Evolutionary conservation across 1,140 invertebrate genomes (phyloP), one percentile per base, ranked within the genome.

Genomic region (Scaptomyza graminum): DNA sequence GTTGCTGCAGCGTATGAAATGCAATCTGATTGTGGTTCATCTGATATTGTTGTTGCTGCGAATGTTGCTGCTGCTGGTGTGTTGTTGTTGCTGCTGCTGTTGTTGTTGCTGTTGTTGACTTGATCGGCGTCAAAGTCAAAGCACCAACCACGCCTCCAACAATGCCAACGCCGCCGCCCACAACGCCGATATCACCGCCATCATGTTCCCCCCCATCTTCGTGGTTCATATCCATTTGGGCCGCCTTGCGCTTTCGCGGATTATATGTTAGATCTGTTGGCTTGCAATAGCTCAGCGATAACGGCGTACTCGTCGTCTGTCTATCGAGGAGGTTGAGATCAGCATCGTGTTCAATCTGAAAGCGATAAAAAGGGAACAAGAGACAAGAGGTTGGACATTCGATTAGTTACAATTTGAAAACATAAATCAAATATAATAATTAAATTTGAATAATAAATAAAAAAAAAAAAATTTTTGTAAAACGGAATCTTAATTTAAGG

Each of bases 271-370:
- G 73, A 59, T 88, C 83, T 46, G 83, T 88, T 34, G 83, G 65
- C 62, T 88, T 88, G 52, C 71, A 88, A 50, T 88, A 88, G 49
- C 83, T 85, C 41, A 81, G 39, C 28, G 88, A 74, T 41, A 85
- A 66, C 44, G 89, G 79, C 44, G 88, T 88, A 47, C 83, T 81
- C 55, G 80, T 81, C 55, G 80, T 89, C 69, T 76, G 78, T 11
- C 89, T 61, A n/a, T 90, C 89, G 47, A 89, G 79, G 74, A 90
- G 74, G 13, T 66, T 68, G 57, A 90, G 69, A 55, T 90, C 89
- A n/a, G 70, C 59, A 65, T 90, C 89, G 55, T 81, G 85, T 65
- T 90, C 89, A 55, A 90, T 89, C 89, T 90, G 78, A 16, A n/a
- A 22, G n/a, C 18, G 11, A 61, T 1, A 1, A 11, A 13, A 52